These are phyloP conservation scores for Sarcophaga peregrina DNA, from an alignment of 1,140 invertebrate genomes.

Conservation along the genomic window DNA sequence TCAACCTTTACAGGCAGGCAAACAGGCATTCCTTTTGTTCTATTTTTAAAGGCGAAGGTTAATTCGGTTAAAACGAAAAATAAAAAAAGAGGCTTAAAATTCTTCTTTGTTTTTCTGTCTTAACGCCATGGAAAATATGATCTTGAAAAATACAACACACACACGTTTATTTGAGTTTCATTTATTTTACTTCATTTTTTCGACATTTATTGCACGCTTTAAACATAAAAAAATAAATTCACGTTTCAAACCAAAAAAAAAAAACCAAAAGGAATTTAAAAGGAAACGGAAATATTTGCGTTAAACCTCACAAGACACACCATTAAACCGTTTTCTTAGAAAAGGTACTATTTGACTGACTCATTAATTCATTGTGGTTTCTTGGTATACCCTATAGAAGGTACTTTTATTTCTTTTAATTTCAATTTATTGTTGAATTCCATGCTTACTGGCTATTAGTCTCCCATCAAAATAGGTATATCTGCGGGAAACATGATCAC, in stretches of 20 bases:
- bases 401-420: too few relatives aligned
- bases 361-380: too few relatives aligned
- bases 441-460: too few relatives aligned
- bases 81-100: neutral
- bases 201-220: neutral
- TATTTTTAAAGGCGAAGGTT: constrained; percentile 9
- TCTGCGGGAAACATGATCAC: too few relatives aligned
- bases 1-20: too few relatives aligned
- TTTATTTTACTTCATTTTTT: neutral
- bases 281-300: neutral
- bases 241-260: neutral
- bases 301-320: neutral
- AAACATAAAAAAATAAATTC: constrained; percentile 7
- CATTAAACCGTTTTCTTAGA: too few relatives aligned
- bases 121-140: neutral
- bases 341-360: too few relatives aligned
- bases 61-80: neutral
- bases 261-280: too few relatives aligned
- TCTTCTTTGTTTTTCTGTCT: neutral
- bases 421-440: too few relatives aligned
- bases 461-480: too few relatives aligned
- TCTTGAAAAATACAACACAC: neutral
- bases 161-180: neutral
- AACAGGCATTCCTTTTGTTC: neutral
- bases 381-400: too few relatives aligned